Evolutionary conservation across 2,888 invertebrate genomes (phyloP).

Genomic region (Oscheius onirici): DNA sequence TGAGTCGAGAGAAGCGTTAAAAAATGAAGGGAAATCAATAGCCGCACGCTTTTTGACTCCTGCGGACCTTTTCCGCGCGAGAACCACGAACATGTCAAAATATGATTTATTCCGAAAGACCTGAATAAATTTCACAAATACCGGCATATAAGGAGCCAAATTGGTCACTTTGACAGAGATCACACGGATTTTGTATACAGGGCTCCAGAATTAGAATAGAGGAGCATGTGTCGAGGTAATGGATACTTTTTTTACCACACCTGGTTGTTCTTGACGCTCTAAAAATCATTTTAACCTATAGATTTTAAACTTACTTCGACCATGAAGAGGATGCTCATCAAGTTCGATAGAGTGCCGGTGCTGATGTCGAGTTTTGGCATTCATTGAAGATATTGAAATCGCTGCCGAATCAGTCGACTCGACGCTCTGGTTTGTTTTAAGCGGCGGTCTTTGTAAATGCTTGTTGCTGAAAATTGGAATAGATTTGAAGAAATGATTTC

Average conservation of each 20-base stretch:
- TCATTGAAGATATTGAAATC: slow-evolving; percentile 4
- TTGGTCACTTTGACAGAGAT: slow-evolving; percentile 6
- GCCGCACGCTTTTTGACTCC: background rate
- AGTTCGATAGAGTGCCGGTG: slow-evolving; percentile 11
- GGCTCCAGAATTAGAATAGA: background rate
- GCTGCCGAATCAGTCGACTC: slow-evolving; percentile 26
- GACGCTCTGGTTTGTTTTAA: slow-evolving; percentile 20
- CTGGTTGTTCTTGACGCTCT: slow-evolving; percentile 25
- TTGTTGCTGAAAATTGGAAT: slow-evolving; percentile 19
- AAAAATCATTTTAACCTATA: background rate
- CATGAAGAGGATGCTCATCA: slow-evolving; percentile 10
- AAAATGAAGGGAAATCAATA: background rate
- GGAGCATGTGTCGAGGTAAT: slow-evolving; percentile 17
- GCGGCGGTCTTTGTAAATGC: slow-evolving; percentile 30
- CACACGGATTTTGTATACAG: background rate
- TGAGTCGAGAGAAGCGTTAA: background rate
- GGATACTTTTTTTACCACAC: slow-evolving; percentile 24
- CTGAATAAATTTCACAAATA: background rate
- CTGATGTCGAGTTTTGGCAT: background rate
- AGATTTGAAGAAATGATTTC: background rate
- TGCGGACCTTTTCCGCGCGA: too few relatives aligned
- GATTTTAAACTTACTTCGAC: background rate
- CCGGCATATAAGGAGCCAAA: slow-evolving; percentile 4
- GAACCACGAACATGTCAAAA: background rate
- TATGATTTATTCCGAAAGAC: slow-evolving; percentile 9